Base-by-base conservation (phyloP, 2,797 vertebrate genomes). In the Manis crassicaudata region DNA sequence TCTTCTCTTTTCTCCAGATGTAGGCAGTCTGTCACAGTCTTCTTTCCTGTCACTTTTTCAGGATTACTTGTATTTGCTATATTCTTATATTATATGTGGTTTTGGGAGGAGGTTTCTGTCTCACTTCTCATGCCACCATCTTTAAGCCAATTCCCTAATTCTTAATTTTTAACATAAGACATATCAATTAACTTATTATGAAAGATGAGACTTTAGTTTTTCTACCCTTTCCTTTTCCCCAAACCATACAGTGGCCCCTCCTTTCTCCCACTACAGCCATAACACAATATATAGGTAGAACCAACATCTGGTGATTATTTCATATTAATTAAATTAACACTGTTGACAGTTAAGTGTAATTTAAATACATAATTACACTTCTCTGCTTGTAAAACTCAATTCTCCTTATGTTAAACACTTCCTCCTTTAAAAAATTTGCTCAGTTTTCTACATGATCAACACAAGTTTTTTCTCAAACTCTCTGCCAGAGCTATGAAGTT, bases 271-370 rank as follows among this genome's bases (percentile, higher is more conserved):
- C 21, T n/a, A 25, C 25, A 65, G 25, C 37, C 32, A 40, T 40
- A 3, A 37, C 25, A 65, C 6, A 37, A 23, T 67, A 79, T 52
- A 81, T 62, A 94, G 60, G 60, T 60, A 62, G 80, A 73, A 67
- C 40, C 18, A 72, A 27, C 16, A 58, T 70, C 46, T 73, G n/a
- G 5, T 85, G 52, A 54, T 82, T 46, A 52, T 54, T 23, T 54
- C 80, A n/a, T 81, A 60, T 92, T 94, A 7, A 50, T 90, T 92
- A 67, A 67, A 62, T 73, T 56, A 56, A 84, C 62, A 80, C 75
- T 68, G 5, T 68, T 82, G 32, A 92, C 21, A 77, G 46, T 43
- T 46, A 95, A 90, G 35, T 29, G 14, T 7, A 52, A 46, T 72
- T 58, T 95, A 17, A 56, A 54, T 52, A 52, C 43, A 52, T 4